Evolutionary conservation across 2,113 vertebrate species (phyloP).

Genomic region (Irena cyanogastra): DNA sequence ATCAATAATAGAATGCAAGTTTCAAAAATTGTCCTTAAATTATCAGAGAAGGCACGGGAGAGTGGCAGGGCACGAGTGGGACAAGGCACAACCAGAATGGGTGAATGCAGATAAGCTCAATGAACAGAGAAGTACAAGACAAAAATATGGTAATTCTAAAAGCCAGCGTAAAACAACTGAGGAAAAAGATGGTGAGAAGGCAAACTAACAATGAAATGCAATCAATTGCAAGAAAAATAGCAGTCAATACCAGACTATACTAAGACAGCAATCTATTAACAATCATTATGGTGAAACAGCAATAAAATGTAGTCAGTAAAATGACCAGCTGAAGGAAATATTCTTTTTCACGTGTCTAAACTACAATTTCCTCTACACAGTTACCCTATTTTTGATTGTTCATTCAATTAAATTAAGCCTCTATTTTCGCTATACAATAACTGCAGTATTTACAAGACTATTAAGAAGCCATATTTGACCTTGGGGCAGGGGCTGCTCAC

Average conservation of each 20-base stretch:
- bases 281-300: background rate
- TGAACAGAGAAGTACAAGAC: fast-evolving
- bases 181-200: background rate
- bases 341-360: background rate
- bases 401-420: background rate
- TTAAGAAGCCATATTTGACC: background rate
- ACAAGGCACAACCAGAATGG: background rate
- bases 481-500: background rate
- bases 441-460: background rate
- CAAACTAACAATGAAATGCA: background rate
- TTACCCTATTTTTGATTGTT: background rate
- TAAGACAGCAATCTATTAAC: background rate
- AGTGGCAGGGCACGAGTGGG: background rate
- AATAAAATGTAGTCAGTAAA: background rate
- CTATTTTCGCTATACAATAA: background rate
- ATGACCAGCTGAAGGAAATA: background rate
- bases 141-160: background rate
- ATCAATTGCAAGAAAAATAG: constrained; percentile 10
- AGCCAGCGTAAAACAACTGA: background rate
- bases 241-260: background rate
- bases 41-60: background rate
- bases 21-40: background rate
- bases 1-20: background rate
- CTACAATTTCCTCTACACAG: background rate
- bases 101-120: background rate